Evolutionary conservation across 2,888 invertebrate genomes (phyloP).

Genomic region (Cryptocheilus praepositus): DNA sequence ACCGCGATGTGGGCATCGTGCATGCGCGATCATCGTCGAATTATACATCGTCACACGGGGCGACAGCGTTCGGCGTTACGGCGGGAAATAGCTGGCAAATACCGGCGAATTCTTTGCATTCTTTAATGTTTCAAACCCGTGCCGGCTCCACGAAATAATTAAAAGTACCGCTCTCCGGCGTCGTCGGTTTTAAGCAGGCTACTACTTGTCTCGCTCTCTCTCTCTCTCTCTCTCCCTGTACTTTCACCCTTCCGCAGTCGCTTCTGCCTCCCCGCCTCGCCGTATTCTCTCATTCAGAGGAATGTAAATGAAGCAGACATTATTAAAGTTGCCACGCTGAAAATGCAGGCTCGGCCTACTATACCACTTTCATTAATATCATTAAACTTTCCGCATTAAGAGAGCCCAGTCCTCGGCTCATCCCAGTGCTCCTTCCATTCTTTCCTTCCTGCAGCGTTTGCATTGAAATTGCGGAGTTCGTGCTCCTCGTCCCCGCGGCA

Average conservation of each 20-base stretch:
- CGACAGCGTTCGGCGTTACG: too few relatives aligned
- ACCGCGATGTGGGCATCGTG: too few relatives aligned
- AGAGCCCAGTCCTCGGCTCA: constrained; percentile 20
- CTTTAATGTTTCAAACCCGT: constrained; percentile 15
- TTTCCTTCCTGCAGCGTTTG: constrained; percentile 35
- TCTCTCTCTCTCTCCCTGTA: too few relatives aligned
- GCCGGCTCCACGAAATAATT: constrained; percentile 39
- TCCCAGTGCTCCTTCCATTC: constrained; percentile 25
- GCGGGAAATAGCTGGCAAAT: too few relatives aligned
- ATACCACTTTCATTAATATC: constrained; percentile 58
- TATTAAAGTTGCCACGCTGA: constrained; percentile 52
- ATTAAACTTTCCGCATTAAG: constrained; percentile 56
- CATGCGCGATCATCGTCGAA: too few relatives aligned
- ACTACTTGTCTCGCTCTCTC: neutral
- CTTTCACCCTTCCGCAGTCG: neutral
- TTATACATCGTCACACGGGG: too few relatives aligned
- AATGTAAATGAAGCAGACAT: constrained; percentile 59
- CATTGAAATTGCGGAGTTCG: constrained; percentile 40
- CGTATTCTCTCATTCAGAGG: constrained; percentile 35
- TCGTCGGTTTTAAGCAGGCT: constrained; percentile 31
- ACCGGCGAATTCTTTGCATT: constrained; percentile 19
- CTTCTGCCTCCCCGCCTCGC: constrained; percentile 3
- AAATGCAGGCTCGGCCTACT: constrained; percentile 46
- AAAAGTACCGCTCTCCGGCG: constrained; percentile 25
- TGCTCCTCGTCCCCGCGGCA: too few relatives aligned